Evolutionary conservation across 2,113 vertebrate genomes (phyloP).

Genomic region (Azemiops feae): DNA sequence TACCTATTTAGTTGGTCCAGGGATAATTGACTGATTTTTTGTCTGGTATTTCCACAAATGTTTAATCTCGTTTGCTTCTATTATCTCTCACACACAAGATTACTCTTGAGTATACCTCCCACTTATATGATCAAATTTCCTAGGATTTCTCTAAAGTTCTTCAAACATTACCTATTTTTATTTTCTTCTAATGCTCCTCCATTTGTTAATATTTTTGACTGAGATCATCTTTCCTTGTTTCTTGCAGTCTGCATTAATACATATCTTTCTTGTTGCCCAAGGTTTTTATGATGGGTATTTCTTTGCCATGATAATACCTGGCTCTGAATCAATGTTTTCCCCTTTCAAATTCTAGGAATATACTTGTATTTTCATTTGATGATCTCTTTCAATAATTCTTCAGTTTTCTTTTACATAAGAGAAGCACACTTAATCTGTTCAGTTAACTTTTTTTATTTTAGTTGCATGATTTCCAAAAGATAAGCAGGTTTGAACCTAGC

Average conservation of each 20-base stretch:
- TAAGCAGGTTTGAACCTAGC: background rate
- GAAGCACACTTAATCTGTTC: background rate
- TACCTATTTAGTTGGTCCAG: background rate
- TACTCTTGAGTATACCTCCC: background rate
- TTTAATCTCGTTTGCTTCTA: background rate
- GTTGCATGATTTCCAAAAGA: background rate
- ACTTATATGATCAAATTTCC: background rate
- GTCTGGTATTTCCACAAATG: background rate
- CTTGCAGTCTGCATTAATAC: background rate
- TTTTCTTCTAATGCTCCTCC: background rate
- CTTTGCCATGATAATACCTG: background rate
- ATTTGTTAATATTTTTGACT: background rate
- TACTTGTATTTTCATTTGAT: background rate
- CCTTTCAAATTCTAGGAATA: background rate
- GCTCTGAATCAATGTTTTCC: background rate
- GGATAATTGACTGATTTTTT: background rate
- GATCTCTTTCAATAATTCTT: background rate
- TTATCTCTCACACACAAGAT: background rate
- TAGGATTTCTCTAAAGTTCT: background rate
- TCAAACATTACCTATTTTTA: background rate
- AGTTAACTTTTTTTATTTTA: background rate
- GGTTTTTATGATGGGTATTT: background rate
- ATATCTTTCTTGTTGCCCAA: background rate
- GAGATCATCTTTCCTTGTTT: background rate
- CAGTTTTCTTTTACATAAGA: background rate